These are phyloP conservation scores for Himalopsyche tibetana DNA, from an alignment of 2,888 invertebrate genomes.

Conservation along the genomic window DNA sequence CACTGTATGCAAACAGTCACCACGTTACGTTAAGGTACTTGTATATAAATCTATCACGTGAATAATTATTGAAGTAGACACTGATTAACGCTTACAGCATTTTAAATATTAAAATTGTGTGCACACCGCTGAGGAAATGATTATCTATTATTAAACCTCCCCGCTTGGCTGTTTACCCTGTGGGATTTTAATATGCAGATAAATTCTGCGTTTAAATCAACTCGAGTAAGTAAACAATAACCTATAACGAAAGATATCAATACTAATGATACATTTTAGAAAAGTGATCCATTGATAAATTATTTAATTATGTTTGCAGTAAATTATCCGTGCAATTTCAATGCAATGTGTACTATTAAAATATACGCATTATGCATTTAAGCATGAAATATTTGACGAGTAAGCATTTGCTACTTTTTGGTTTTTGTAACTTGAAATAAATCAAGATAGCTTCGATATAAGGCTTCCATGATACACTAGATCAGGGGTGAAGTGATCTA, in stretches of 20 bases:
- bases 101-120: neutral
- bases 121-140: slow-evolving; percentile 30
- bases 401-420: too few species aligned
- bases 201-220: neutral
- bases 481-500: too few species aligned
- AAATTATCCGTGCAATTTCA: too few species aligned
- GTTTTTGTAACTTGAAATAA: too few species aligned
- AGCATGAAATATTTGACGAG: too few species aligned
- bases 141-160: slow-evolving; percentile 4
- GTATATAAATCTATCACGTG: neutral
- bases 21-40: neutral
- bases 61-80: slow-evolving; percentile 26
- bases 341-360: too few species aligned
- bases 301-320: too few species aligned
- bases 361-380: too few species aligned
- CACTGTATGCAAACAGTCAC: slow-evolving; percentile 11
- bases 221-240: slow-evolving; percentile 5
- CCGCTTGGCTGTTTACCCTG: neutral
- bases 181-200: slow-evolving; percentile 16
- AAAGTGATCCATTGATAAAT: too few species aligned
- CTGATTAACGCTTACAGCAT: slow-evolving; percentile 24
- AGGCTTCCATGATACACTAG: too few species aligned
- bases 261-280: too few species aligned
- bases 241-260: neutral
- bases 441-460: too few species aligned